Base-by-base conservation (phyloP, 2,113 vertebrate species). In the Prolemur simus region DNA sequence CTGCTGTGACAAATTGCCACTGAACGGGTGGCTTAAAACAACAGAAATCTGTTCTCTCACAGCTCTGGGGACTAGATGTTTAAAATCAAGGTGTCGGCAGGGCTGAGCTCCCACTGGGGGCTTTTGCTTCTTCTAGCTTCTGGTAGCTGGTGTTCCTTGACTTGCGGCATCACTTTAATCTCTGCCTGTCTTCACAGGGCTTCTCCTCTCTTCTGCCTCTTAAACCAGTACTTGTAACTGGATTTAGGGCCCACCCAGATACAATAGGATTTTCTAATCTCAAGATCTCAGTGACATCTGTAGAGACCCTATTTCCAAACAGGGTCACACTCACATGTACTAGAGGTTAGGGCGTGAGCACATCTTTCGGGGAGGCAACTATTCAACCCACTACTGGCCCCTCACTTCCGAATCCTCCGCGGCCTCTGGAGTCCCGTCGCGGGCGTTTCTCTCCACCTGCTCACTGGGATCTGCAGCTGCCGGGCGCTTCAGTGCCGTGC, bases 51-150 rank as follows among this genome's bases (percentile, higher is more conserved):
- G 4, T 89, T 39, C 11, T 64, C 15, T 83, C n/a, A 25, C 13
- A 8, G 20, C 29, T 66, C 32, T 25, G 17, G 21, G 34, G 32
- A 14, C 25, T 4, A 0, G 4, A n/a, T 20, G 37, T 52, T 25
- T 8, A 32, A 58, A 20, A 1, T 56, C 27, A 6, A 60, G 17
- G 25, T 18, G 27, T 9, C 3, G 2, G 39, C 5, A 18, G 37
- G 52, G 42, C 9, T 0, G 0, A 0, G 1, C 4, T 45, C 23
- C 27, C 4, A 7, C 12, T 4, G 11, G 6, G 8, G 27, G 0
- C 7, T 20, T 11, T 91, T 6, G 4, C 9, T 17, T 18, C 58
- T 39, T 27, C 29, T 32, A 29, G 47, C 11, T 6, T 42, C 37
- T 9, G 7, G 32, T 10, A n/a, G 54, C 39, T 5, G 0, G 15